Base-by-base conservation (phyloP, 2,113 vertebrate species). In the Alligator mississippiensis region DNA sequence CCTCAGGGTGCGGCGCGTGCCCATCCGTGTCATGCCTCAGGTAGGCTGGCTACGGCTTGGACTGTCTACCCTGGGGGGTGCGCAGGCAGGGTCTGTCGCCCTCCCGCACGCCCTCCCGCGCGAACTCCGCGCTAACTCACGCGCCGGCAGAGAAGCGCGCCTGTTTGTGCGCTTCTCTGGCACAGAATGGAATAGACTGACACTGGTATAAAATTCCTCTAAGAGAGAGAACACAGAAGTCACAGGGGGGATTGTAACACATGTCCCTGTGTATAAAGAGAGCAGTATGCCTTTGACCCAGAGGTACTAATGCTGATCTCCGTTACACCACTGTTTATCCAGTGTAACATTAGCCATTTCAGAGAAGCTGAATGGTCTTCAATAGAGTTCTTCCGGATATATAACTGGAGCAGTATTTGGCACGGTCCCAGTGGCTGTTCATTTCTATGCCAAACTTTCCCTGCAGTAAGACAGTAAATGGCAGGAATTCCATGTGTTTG, bases 401-500 rank as follows among this genome's bases (percentile, higher is more conserved):
- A 0, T 18, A 47, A 60, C 83, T 79, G 58, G 90, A 77, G 87
- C 82, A 59, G 59, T 4, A 0, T 17, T 87, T 84, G 80, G 87
- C 88, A 88, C 76, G 85, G 80, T 72, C 85, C 64, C 55, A 64
- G 59, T 22, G 74, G 19, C 83, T 68, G 60, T 63, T 95, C 91
- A 54, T 79, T 83, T 77, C 82, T 4, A 1, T 86, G 89, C 92
- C 93, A 92, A 87, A 76, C 14, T 0, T 62, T 89, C 63, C 72
- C 74, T 0, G 0, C 81, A 88, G 83, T 59, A 83, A 93, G 76
- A 19, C 66, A 88, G 84, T 75, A 58, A 85, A 84, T 77, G 85
- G 89, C 85, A 94, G 85, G 82, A 89, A 81, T 88, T 85, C 89
- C 80, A 55, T 77, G 15, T 19, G 6, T 75, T 80, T 89, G 64